These are phyloP conservation scores for Chamaea fasciata DNA, from an alignment of 2,113 vertebrate genomes.

Conservation along the genomic window DNA sequence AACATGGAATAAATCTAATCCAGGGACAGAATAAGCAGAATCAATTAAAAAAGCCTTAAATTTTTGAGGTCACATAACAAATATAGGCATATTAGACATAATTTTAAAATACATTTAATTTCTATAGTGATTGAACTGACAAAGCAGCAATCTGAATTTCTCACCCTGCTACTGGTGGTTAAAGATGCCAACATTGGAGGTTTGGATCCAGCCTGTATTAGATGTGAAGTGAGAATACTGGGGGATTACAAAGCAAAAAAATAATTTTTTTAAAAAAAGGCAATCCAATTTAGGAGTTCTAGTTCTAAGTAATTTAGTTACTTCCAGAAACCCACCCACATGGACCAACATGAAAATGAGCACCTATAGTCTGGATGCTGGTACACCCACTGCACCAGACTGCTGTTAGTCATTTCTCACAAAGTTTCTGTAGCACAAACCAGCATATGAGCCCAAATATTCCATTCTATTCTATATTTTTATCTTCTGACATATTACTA, in stretches of 20 bases:
- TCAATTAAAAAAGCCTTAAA: neutral
- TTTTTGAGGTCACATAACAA: neutral
- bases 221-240: neutral
- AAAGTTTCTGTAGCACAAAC: neutral
- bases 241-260: no score
- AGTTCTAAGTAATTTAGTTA: neutral
- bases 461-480: neutral
- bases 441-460: neutral
- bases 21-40: neutral
- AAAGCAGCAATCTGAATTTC: neutral
- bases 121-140: neutral
- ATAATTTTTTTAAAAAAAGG: neutral
- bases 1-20: neutral
- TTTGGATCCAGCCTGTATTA: neutral
- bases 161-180: neutral
- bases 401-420: slow-evolving; percentile 23
- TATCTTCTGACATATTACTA: neutral
- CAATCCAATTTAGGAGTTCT: neutral
- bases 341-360: neutral
- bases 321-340: slow-evolving; percentile 1
- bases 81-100: neutral
- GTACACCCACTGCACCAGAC: neutral
- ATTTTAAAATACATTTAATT: neutral
- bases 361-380: neutral
- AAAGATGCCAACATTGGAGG: neutral